Evolutionary conservation across 2,888 invertebrate species (phyloP).

Genomic region (Deladenus siricidicola): DNA sequence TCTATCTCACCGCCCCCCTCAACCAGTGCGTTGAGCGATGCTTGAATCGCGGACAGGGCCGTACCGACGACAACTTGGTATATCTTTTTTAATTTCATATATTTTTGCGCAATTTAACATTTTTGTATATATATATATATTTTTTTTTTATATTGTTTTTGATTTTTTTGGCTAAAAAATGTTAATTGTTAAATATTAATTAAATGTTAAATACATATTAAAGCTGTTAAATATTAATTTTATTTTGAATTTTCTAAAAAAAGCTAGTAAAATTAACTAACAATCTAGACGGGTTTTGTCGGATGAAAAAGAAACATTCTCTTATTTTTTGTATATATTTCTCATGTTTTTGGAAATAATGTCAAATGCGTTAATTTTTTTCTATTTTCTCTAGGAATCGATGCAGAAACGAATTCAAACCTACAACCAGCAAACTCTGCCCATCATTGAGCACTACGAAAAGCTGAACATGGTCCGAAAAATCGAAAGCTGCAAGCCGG

Average conservation of each 20-base stretch:
- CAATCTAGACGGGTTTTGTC: no score
- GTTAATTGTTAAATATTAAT: no score
- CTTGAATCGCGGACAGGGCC: conserved; percentile 74
- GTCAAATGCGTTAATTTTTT: no score
- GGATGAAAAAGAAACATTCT: no score
- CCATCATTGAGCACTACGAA: conserved; percentile 52
- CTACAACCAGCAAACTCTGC: conserved; percentile 52
- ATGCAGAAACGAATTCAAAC: conserved; percentile 33
- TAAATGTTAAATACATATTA: no score
- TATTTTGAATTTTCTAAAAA: no score
- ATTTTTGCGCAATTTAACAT: not conserved
- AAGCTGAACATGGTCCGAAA: conserved; percentile 37
- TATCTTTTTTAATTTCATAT: not conserved
- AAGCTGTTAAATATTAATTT: no score
- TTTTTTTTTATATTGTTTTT: not conserved
- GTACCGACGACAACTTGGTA: conserved; percentile 82
- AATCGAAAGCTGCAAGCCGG: conserved; percentile 30
- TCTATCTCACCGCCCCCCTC: conserved; percentile 83
- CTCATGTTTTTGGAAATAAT: no score
- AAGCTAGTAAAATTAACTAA: no score
- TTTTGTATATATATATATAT: not conserved
- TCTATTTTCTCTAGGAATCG: conserved; percentile 18
- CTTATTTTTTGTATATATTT: no score
- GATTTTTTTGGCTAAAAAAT: no score
- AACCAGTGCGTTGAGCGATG: conserved; percentile 76